phyloP scores from a whole-genome alignment of 2,888 invertebrate species.

The Slavum lentiscoides region DNA sequence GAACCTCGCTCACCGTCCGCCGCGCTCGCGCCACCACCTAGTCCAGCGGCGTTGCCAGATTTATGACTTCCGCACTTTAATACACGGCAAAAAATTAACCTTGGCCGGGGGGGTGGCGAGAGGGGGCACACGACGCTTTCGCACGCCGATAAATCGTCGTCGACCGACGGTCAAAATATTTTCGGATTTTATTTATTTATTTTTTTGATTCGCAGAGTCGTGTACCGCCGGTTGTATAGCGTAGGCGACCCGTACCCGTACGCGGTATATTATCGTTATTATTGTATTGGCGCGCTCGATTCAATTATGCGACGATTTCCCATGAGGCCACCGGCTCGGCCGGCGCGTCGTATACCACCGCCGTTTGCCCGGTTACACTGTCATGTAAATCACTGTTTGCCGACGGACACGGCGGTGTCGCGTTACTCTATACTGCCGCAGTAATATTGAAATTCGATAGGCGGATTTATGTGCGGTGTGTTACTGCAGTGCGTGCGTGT shows the following conservation, averaged over 20 bases:
- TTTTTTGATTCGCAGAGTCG: slow-evolving; percentile 2
- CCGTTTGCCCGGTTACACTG: neutral
- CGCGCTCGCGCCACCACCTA: neutral
- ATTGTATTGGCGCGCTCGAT: neutral
- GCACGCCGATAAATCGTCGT: slow-evolving; percentile 14
- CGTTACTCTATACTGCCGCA: neutral
- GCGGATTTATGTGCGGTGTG: slow-evolving; percentile 11
- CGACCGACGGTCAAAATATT: slow-evolving; percentile 32
- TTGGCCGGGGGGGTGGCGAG: too few species aligned
- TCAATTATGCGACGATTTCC: slow-evolving; percentile 44
- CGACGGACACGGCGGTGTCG: slow-evolving; percentile 13
- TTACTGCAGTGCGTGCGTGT: neutral
- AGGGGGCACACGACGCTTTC: too few species aligned
- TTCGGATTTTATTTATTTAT: neutral
- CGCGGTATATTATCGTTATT: too few species aligned
- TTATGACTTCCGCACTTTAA: slow-evolving; percentile 40
- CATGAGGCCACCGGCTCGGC: neutral
- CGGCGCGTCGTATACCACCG: neutral
- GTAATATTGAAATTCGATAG: slow-evolving; percentile 35
- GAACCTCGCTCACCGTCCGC: slow-evolving; percentile 1
- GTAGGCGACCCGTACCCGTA: too few species aligned
- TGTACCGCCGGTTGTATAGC: too few species aligned
- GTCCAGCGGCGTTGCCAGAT: slow-evolving; percentile 31
- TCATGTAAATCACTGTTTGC: slow-evolving; percentile 30
- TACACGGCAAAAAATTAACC: slow-evolving; percentile 29